phyloP scores from a whole-genome alignment of 2,113 vertebrate genomes.

The Heptranchias perlo region DNA sequence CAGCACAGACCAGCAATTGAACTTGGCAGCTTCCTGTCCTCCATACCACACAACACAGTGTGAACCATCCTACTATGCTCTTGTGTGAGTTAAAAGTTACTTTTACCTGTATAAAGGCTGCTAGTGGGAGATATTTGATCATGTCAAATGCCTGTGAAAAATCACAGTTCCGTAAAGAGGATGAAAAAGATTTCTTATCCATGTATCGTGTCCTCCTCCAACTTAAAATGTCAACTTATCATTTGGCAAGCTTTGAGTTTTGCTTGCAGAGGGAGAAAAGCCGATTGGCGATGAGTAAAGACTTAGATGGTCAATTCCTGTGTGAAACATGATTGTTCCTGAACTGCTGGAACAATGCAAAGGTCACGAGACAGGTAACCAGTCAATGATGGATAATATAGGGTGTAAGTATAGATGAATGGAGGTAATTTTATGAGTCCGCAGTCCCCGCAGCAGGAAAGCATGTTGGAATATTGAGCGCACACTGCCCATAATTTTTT shows the following conservation, averaged over 20 bases:
- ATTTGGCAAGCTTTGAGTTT: not conserved
- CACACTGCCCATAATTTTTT: not conserved
- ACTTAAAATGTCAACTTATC: not conserved
- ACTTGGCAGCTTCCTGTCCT: not conserved
- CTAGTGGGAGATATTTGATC: not conserved
- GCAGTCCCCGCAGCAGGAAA: not conserved
- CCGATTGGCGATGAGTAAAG: not conserved
- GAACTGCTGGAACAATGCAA: not conserved
- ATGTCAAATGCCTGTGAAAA: not conserved
- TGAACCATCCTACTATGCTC: not conserved
- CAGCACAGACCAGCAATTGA: no score
- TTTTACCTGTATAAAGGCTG: not conserved
- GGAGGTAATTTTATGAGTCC: not conserved
- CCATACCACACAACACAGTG: not conserved
- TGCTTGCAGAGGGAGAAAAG: not conserved
- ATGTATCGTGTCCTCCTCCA: not conserved
- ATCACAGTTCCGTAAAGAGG: not conserved
- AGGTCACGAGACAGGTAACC: not conserved
- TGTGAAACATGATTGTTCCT: not conserved
- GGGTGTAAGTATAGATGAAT: not conserved
- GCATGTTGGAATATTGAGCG: no score
- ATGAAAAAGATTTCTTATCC: not conserved
- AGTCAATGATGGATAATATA: not conserved
- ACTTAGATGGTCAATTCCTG: not conserved
- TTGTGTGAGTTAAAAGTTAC: not conserved